Percentiles rank a stretch among this genome's conserved stretches.
These are phyloP conservation scores for Diogma glabrata DNA, from an alignment of 2,888 invertebrate genomes.

Conservation along the genomic window DNA sequence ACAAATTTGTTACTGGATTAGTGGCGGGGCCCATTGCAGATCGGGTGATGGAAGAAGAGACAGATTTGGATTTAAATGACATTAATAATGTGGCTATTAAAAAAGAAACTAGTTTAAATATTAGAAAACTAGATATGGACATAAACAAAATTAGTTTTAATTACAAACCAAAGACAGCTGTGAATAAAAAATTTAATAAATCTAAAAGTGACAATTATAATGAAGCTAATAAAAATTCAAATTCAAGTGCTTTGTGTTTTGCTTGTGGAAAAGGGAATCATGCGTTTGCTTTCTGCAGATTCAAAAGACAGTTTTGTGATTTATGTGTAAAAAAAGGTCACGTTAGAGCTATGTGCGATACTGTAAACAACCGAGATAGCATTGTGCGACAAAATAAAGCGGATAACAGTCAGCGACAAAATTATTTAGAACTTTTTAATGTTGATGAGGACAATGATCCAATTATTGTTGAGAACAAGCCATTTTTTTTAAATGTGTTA, in stretches of 20 bases:
- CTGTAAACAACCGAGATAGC: too few relatives aligned
- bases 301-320: too few relatives aligned
- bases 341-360: too few relatives aligned
- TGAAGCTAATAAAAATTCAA: too few relatives aligned
- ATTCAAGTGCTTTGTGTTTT: neutral
- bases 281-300: too few relatives aligned
- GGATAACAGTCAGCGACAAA: neutral
- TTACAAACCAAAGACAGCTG: neutral
- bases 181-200: too few relatives aligned
- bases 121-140: neutral
- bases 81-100: neutral
- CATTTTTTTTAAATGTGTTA: too few relatives aligned
- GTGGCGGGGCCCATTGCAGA: neutral
- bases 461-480: too few relatives aligned
- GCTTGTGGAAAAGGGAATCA: neutral
- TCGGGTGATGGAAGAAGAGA: neutral
- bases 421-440: neutral
- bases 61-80: neutral
- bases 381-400: neutral
- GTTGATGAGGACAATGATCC: too few relatives aligned
- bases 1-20: neutral
- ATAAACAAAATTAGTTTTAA: neutral
- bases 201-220: too few relatives aligned
- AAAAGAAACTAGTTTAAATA: neutral
- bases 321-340: too few relatives aligned